These are phyloP conservation scores for Podarcis lilfordi DNA, from an alignment of 2,797 vertebrate genomes.

Conservation along the genomic window DNA sequence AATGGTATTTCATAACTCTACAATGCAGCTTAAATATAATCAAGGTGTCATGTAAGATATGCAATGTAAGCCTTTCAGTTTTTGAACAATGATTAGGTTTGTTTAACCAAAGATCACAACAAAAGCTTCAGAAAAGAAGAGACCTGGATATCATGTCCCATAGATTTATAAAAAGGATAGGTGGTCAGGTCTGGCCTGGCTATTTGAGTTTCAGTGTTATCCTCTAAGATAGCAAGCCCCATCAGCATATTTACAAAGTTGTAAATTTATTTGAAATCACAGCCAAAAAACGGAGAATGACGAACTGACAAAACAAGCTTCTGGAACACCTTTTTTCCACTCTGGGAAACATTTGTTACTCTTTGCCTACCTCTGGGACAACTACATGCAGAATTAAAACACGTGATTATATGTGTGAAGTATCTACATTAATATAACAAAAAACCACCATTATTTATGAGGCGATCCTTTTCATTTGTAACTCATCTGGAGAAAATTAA, in stretches of 20 bases:
- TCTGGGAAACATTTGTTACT: not conserved
- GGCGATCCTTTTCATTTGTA: slow-evolving; percentile 42
- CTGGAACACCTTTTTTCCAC: not conserved
- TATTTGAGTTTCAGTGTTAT: not conserved
- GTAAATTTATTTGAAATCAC: not conserved
- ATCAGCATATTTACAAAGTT: fast-evolving
- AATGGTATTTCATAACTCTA: not conserved
- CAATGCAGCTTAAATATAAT: not conserved
- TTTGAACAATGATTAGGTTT: not conserved
- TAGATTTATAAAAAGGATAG: not conserved
- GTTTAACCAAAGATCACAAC: not conserved
- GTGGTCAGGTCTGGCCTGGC: not conserved
- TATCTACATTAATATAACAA: slow-evolving; percentile 16
- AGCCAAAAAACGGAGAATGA: not conserved
- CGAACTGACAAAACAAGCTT: not conserved
- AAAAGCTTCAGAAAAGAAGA: not conserved
- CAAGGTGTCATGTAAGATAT: fast-evolving
- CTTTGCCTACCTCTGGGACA: not conserved
- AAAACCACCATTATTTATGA: slow-evolving; percentile 33
- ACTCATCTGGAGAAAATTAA: slow-evolving; percentile 43
- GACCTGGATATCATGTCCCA: not conserved
- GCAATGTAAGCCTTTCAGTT: not conserved
- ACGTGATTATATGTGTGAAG: not conserved
- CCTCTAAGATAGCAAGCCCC: not conserved
- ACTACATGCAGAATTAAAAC: not conserved